Evolutionary conservation across 2,888 invertebrate genomes (phyloP).

Genomic region (Eupithecia abbreviata): DNA sequence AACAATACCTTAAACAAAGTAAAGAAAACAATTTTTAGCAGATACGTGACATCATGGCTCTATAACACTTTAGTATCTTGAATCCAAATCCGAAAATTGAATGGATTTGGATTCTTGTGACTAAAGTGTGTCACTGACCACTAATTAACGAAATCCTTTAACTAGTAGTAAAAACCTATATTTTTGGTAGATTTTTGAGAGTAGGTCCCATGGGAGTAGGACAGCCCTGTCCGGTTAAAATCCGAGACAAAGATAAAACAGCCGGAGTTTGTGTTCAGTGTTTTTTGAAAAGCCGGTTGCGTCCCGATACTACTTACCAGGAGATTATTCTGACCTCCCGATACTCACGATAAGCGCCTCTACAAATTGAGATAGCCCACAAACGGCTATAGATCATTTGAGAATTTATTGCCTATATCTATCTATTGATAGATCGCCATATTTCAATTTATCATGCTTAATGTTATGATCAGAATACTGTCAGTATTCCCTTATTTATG

Average conservation of each 20-base stretch:
- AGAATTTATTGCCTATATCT: conserved; percentile 74
- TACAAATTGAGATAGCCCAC: conserved; percentile 79
- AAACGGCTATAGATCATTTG: conserved; percentile 76
- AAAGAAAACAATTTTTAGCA: neutral
- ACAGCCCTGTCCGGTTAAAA: neutral
- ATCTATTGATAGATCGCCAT: conserved; percentile 53
- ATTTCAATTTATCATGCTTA: conserved; percentile 31
- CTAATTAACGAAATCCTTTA: too few species aligned
- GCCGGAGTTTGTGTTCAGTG: neutral
- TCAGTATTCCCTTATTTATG: conserved; percentile 19
- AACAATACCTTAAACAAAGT: neutral
- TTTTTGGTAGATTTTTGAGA: too few species aligned
- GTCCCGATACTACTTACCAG: conserved; percentile 17
- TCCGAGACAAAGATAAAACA: neutral
- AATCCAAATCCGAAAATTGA: neutral
- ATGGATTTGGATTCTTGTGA: too few species aligned
- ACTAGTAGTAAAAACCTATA: too few species aligned
- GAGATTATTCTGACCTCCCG: conserved; percentile 49
- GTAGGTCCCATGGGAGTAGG: too few species aligned
- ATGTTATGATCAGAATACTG: conserved; percentile 17
- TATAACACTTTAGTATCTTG: neutral
- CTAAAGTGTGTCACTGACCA: too few species aligned
- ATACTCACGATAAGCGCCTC: conserved; percentile 72
- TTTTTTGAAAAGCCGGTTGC: conserved; percentile 18
- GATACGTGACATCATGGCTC: neutral